Percentiles rank a stretch among this genome's conserved stretches.
Conservation (phyloP, 2,113 vertebrate species). For the human (Homo sapiens) region DNA sequence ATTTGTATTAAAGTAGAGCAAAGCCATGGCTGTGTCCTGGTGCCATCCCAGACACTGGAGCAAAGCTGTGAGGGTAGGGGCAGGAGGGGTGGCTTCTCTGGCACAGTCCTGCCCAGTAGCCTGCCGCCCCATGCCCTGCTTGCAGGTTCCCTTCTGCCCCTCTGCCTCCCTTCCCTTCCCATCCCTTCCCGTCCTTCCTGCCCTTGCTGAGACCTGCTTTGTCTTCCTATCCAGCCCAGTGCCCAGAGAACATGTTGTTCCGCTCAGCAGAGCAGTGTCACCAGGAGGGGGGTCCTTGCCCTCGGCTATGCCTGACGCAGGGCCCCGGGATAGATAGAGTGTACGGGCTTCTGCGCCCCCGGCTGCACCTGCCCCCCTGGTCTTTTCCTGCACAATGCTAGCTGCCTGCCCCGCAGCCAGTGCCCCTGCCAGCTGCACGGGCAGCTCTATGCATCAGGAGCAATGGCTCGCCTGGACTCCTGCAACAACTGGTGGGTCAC, state of each 20-base stretch:
- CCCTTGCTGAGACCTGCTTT: not conserved
- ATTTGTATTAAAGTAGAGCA: not conserved
- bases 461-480: slow-evolving; percentile 72
- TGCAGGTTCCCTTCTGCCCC: accelerated
- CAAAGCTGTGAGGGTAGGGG: no score
- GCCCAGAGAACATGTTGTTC: slow-evolving; percentile 86
- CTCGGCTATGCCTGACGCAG: slow-evolving; percentile 88
- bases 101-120: not conserved
- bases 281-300: slow-evolving; percentile 85
- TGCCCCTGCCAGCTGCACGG: slow-evolving; percentile 90
- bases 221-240: slow-evolving; percentile 80
- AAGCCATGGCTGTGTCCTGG: not conserved
- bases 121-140: not conserved
- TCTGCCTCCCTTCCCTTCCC: not conserved
- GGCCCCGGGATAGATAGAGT: slow-evolving; percentile 86
- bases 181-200: no score
- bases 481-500: slow-evolving; percentile 92
- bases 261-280: slow-evolving; percentile 84
- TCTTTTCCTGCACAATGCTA: slow-evolving; percentile 87
- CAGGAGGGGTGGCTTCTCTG: not conserved
- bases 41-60: no score
- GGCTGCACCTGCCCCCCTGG: slow-evolving; percentile 89
- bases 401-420: slow-evolving; percentile 82
- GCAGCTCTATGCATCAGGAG: slow-evolving; percentile 75
- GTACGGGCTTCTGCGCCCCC: slow-evolving; percentile 84